These are phyloP conservation scores for Lycaon pictus DNA, from an alignment of 2,113 vertebrate species.

Conservation along the genomic window DNA sequence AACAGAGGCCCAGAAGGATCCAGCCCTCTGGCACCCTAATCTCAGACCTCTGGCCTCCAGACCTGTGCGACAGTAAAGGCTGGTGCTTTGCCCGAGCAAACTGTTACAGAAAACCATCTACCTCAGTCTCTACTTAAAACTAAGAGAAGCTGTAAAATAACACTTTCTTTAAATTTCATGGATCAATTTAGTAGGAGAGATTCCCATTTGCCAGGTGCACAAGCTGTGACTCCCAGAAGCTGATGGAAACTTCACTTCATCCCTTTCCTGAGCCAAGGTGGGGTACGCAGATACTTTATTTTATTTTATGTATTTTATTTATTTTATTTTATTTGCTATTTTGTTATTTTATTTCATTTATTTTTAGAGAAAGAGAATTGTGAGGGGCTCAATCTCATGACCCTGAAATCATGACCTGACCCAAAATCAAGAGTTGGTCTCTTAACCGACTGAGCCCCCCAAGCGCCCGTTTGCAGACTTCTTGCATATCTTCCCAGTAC, in stretches of 20 bases:
- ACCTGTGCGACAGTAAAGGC: fast-evolving
- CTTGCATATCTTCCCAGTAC: fast-evolving
- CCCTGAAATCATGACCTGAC: neutral
- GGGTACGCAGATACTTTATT: neutral
- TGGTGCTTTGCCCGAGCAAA: fast-evolving
- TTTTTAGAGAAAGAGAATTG: neutral
- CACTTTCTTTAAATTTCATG: neutral
- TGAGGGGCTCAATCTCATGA: neutral
- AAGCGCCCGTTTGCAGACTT: fast-evolving
- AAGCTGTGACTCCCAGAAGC: fast-evolving
- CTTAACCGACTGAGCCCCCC: neutral
- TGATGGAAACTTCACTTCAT: neutral
- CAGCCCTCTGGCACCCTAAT: fast-evolving
- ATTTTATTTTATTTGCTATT: neutral
- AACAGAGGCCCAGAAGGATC: fast-evolving
- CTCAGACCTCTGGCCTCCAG: neutral
- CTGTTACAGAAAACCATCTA: fast-evolving
- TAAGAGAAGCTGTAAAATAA: neutral
- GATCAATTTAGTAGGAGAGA: neutral
- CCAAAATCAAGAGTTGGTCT: neutral
- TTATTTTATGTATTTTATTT: neutral
- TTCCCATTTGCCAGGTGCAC: neutral
- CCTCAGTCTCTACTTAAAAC: fast-evolving
- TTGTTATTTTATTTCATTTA: too few relatives aligned
- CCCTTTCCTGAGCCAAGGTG: neutral